Percentiles rank a stretch among this genome's conserved stretches.
Conservation (phyloP, 1,140 invertebrate genomes). For the Neocloeon triangulifer region DNA sequence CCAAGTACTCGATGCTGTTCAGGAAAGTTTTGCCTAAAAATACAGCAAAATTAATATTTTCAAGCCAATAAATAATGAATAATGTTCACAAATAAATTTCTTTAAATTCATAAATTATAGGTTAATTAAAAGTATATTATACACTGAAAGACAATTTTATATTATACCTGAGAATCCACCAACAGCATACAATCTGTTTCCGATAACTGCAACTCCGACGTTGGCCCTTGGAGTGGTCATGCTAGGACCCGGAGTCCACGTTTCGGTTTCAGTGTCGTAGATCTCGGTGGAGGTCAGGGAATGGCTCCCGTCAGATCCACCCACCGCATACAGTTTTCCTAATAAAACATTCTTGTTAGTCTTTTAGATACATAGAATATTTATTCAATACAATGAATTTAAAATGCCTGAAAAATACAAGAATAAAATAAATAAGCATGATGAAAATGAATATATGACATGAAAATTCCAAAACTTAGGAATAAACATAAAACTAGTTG, state of each 20-base stretch:
- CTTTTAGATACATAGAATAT: no score
- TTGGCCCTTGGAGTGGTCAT: conserved; percentile 43
- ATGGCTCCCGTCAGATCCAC: conserved; percentile 49
- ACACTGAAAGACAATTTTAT: background rate
- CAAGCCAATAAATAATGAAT: background rate
- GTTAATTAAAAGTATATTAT: conserved; percentile 5
- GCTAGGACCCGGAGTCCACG: conserved; percentile 40
- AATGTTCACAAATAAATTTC: background rate
- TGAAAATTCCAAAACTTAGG: no score
- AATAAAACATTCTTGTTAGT: no score
- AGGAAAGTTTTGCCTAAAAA: conserved; percentile 43
- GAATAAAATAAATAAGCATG: conserved; percentile 1
- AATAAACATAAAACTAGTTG: no score
- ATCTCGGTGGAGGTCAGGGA: conserved; percentile 42
- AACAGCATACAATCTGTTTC: conserved; percentile 46
- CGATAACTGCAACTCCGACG: conserved; percentile 44
- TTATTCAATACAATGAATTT: conserved; percentile 6
- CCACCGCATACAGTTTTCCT: conserved; percentile 37
- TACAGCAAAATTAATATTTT: background rate
- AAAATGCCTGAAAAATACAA: background rate
- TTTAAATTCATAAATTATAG: background rate
- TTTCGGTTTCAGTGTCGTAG: conserved; percentile 31
- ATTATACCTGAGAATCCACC: conserved; percentile 47
- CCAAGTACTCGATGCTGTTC: conserved; percentile 59
- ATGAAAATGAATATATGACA: no score